Evolutionary conservation across 2,113 vertebrate species (phyloP), one percentile per base, ranked within the genome.

Genomic region (Brienomyrus longianalis): DNA sequence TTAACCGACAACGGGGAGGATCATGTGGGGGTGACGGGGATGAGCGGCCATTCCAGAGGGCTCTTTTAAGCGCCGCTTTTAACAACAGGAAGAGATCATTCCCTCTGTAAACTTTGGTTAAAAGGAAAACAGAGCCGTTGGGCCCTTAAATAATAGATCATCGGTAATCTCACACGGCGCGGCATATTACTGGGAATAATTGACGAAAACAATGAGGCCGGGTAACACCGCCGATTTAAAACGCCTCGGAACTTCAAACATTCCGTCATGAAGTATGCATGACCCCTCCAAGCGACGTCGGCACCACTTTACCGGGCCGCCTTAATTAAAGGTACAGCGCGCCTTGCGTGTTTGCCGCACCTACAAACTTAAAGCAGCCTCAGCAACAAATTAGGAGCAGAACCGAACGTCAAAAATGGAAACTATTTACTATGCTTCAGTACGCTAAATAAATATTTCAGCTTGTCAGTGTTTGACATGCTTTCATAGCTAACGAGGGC

Each of bases 121-220:
- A 87, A 51, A 80, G 74, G 48, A 96, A 96, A 95, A 95, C 94
- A 48, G 92, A 93, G 93, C 93, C 93, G 96, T 95, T 94, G 95
- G 93, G 94, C 94, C 93, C 95, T 95, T 96, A 96, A 96, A 96
- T 96, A 96, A 96, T 96, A 96, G 94, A 96, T 96, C 95, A 95
- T 94, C 92, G 91, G 92, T 93, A 93, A 94, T 94, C 94, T 95
- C 94, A 94, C 93, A 94, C 93, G 94, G 94, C 93, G 92, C 91
- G 90, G 92, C 93, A 92, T 93, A 94, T 95, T 94, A 95, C 94
- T 91, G 94, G 94, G 95, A 95, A 96, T 96, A 96, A 96, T 96
- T 96, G 96, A 96, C 95, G 95, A 94, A 95, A 96, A 96, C 96
- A 95, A 95, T 94, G 94, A 92, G 93, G 80, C 91, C 93, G 91